Evolutionary conservation across 2,113 vertebrate species (phyloP), one percentile per base, ranked within the genome.

Genomic region (Apteryx mantelli): DNA sequence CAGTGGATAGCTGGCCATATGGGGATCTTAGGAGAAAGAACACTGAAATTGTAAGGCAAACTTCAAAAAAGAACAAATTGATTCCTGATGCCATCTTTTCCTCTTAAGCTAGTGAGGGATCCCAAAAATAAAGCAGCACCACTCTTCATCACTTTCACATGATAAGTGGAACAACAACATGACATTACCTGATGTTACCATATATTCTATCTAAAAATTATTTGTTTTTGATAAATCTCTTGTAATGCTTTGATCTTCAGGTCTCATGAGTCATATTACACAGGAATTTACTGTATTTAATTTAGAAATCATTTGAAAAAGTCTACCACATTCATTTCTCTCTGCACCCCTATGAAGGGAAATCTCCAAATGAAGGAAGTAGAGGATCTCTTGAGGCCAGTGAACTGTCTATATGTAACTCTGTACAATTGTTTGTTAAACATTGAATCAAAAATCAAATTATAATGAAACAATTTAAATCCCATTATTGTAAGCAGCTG

Each of bases 81-180:
- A 78, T 97, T 97, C 96, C 97, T 94, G 86, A 96, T 97, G 96
- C 82, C 88, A 95, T 81, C 70, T 93, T 83, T 86, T 66, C 86
- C 74, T 88, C 91, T 91, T 53, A 63, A 81, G 28, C 66, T 55
- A 80, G 88, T 48, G 76, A 95, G 82, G 26, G 74, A 79, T 78
- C 77, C 77, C 91, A 58, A 93, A 89, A 92, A 90, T 94, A 75
- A 79, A 87, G 88, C 40, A 82, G 52, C 12, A 0, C 46, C 70
- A 28, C 32, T 73, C 93, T 95, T 95, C 91, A 89, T 94, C 53
- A 38, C 84, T 95, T 88, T 80, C 63, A 84, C 4, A 19, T 92
- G 85, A 44, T 82, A 84, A 95, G 71, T 76, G 94, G 61, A 84
- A 90, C 79, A 93, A 86, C 56, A 89, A 82, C 42, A 80, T 48